These are phyloP conservation scores for Drosophila prostipennis DNA, from an alignment of 2,888 invertebrate species.

Conservation along the genomic window DNA sequence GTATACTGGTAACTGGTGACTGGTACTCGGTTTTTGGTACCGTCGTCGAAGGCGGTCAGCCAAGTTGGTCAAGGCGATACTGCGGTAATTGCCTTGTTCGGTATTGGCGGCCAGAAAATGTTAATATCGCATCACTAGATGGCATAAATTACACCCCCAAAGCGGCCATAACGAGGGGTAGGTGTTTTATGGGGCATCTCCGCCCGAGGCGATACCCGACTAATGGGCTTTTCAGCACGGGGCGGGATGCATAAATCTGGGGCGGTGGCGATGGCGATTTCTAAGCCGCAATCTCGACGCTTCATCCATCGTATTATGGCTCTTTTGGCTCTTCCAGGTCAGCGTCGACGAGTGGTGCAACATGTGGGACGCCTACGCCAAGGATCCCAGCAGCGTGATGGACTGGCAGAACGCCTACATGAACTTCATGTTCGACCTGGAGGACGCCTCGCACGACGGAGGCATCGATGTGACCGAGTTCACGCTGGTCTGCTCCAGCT, in stretches of 20 bases:
- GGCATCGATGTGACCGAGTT: slow-evolving; percentile 95
- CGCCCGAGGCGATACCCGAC: slow-evolving; percentile 43
- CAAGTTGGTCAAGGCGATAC: slow-evolving; percentile 70
- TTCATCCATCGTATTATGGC: slow-evolving; percentile 9
- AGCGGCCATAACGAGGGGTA: slow-evolving; percentile 34
- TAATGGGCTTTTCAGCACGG: slow-evolving; percentile 57
- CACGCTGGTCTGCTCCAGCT: slow-evolving; percentile 93
- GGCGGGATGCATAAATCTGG: slow-evolving; percentile 51
- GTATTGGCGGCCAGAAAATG: slow-evolving; percentile 24
- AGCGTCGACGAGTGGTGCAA: slow-evolving; percentile 96
- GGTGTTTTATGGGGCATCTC: slow-evolving; percentile 47
- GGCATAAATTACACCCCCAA: slow-evolving; percentile 61
- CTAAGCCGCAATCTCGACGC: slow-evolving; percentile 23
- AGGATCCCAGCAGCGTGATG: slow-evolving; percentile 90
- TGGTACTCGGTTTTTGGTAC: neutral
- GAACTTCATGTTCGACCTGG: slow-evolving; percentile 96
- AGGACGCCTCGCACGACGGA: slow-evolving; percentile 96
- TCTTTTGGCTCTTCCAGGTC: slow-evolving; percentile 86
- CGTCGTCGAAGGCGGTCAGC: slow-evolving; percentile 5
- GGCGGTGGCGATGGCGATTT: too few relatives aligned
- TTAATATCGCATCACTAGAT: slow-evolving; percentile 54
- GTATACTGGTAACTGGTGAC: neutral
- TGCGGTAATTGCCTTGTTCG: slow-evolving; percentile 68
- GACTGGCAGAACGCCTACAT: slow-evolving; percentile 96
- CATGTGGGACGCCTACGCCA: slow-evolving; percentile 95